phyloP scores from a whole-genome alignment of 30 jellyfish, hydroid and myxozoan species.

The Turritopsis dohrnii region DNA sequence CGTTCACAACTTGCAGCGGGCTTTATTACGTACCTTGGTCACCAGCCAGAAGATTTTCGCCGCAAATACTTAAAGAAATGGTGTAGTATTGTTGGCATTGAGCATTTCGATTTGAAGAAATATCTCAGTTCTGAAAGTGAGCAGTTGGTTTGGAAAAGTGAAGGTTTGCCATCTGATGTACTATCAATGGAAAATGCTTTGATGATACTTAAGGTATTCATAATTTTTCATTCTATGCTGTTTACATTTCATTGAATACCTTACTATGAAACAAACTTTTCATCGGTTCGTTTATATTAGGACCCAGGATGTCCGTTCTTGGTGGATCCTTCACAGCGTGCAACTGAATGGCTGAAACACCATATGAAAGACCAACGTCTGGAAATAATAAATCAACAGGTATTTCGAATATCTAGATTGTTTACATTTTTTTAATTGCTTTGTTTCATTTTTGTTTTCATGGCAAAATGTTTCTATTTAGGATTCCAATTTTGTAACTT shows the following conservation, averaged over 20 bases:
- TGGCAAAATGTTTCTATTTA: slow-evolving; percentile 1
- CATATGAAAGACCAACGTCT: slow-evolving; percentile 75
- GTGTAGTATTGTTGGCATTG: slow-evolving; percentile 52
- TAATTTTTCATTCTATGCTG: background rate
- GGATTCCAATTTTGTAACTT: slow-evolving; percentile 78
- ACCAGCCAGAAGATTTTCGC: slow-evolving; percentile 78
- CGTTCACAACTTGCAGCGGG: slow-evolving; percentile 93
- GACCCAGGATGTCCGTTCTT: slow-evolving; percentile 69
- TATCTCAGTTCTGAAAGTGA: slow-evolving; percentile 80
- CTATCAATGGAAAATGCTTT: slow-evolving; percentile 88
- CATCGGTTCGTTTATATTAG: slow-evolving; percentile 1
- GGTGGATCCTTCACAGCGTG: slow-evolving; percentile 90
- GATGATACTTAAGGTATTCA: slow-evolving; percentile 57
- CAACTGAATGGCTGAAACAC: slow-evolving; percentile 70
- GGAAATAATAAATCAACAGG: slow-evolving; percentile 85
- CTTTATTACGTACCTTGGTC: slow-evolving; percentile 73
- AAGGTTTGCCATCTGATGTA: slow-evolving; percentile 90
- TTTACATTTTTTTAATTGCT: background rate
- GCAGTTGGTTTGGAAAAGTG: slow-evolving; percentile 79
- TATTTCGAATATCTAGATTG: background rate
- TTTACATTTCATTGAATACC: background rate
- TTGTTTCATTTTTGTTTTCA: background rate
- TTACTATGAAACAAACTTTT: background rate
- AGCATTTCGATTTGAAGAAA: slow-evolving; percentile 53
- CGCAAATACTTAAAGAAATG: slow-evolving; percentile 53